phyloP scores from a whole-genome alignment of 2,797 vertebrate species.

The Enoplosus armatus region DNA sequence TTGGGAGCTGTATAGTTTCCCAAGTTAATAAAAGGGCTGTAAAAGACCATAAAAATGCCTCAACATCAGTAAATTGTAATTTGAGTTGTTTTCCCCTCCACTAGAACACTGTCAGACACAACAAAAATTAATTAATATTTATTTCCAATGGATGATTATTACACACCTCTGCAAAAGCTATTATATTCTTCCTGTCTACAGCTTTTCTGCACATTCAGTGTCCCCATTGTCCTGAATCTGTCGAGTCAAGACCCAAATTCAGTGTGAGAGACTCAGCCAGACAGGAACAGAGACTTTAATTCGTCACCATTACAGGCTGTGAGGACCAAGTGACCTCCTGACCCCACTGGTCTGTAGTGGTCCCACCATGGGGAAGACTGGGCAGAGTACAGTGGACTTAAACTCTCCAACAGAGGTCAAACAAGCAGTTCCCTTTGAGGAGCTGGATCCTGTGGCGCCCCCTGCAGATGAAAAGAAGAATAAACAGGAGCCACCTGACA shows the following conservation, averaged over 20 bases:
- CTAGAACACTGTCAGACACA: neutral
- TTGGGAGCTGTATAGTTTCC: neutral
- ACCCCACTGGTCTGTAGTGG: constrained; percentile 48
- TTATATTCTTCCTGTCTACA: constrained; percentile 28
- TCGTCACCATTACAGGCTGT: constrained; percentile 31
- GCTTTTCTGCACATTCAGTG: constrained; percentile 24
- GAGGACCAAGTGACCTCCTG: constrained; percentile 36
- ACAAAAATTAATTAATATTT: no score
- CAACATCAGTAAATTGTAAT: constrained; percentile 24
- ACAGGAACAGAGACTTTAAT: constrained; percentile 8
- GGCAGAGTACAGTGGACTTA: constrained; percentile 86
- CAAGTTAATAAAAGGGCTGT: constrained; percentile 1
- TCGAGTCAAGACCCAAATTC: constrained; percentile 15
- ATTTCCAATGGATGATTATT: no score
- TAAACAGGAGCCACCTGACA: constrained; percentile 84
- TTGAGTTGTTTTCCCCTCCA: neutral
- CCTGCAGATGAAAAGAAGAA: constrained; percentile 68
- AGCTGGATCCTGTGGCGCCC: constrained; percentile 56
- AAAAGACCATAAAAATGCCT: constrained; percentile 34
- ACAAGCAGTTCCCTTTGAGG: constrained; percentile 85
- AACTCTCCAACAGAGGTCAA: constrained; percentile 88
- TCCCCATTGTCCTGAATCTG: constrained; percentile 26
- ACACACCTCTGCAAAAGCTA: neutral
- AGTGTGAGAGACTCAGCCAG: neutral
- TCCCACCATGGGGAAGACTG: constrained; percentile 89